A percentile compares a stretch with the other conserved stretches of the same genome.
phyloP scores from a whole-genome alignment of 2,888 invertebrate species.

The Drosophila paranaensis region DNA sequence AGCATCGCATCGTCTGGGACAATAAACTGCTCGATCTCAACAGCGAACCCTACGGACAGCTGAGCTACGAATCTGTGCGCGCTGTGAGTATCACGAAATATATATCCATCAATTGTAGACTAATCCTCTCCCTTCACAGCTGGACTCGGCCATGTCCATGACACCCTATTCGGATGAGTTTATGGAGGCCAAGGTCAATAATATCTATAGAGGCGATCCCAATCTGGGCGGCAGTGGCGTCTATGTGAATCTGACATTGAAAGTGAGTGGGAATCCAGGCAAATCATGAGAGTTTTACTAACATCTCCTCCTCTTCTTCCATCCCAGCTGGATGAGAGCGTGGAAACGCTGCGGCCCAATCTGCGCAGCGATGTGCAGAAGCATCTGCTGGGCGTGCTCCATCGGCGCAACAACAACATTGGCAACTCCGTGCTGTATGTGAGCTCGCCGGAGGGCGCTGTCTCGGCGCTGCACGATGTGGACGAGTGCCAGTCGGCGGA shows the following conservation, averaged over 20 bases:
- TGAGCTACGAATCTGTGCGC: slow-evolving; percentile 93
- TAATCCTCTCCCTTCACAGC: slow-evolving; percentile 85
- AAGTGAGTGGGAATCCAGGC: slow-evolving; percentile 82
- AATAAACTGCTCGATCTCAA: slow-evolving; percentile 90
- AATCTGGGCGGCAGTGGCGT: slow-evolving; percentile 90
- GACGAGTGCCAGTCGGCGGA: slow-evolving; percentile 94
- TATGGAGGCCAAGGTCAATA: slow-evolving; percentile 92
- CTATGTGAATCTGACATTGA: slow-evolving; percentile 93
- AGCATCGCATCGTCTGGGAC: slow-evolving; percentile 92
- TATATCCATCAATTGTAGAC: fast-evolving
- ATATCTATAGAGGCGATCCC: slow-evolving; percentile 90
- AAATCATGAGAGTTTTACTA: fast-evolving
- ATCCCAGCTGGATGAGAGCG: slow-evolving; percentile 89
- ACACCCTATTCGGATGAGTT: slow-evolving; percentile 95
- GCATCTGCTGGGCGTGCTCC: slow-evolving; percentile 93
- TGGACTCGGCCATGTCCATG: slow-evolving; percentile 96
- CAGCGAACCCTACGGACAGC: slow-evolving; percentile 92
- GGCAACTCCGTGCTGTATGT: slow-evolving; percentile 95
- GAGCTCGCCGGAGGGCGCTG: slow-evolving; percentile 91
- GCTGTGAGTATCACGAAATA: slow-evolving; percentile 88
- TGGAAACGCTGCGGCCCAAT: slow-evolving; percentile 89
- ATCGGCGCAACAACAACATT: slow-evolving; percentile 93
- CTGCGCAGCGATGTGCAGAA: slow-evolving; percentile 92
- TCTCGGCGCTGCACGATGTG: slow-evolving; percentile 91
- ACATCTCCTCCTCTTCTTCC: not conserved